Evolutionary conservation across 2,113 vertebrate species (phyloP).

Genomic region (Channa argus): DNA sequence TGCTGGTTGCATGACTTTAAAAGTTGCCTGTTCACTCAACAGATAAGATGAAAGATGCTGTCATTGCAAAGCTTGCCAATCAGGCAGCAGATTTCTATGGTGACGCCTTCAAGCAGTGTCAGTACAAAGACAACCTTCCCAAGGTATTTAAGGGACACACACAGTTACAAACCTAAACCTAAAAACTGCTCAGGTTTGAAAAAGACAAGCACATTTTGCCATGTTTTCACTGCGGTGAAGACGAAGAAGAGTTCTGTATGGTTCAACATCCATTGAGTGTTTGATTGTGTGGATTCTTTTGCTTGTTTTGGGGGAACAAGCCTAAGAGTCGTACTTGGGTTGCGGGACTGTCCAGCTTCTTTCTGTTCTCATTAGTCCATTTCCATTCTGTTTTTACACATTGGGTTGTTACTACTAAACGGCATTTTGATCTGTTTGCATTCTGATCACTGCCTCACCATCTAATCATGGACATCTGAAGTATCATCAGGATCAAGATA

Average conservation of each 20-base stretch:
- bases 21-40: conserved; percentile 15
- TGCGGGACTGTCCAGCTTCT: conserved; percentile 45
- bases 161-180: not conserved
- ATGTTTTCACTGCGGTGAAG: not conserved
- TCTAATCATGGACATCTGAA: conserved; percentile 28
- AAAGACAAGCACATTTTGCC: not conserved
- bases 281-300: conserved; percentile 31
- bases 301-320: conserved; percentile 2
- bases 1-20: not conserved
- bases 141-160: conserved; percentile 87
- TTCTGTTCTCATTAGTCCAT: conserved; percentile 61
- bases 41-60: conserved; percentile 99
- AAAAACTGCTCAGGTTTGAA: not conserved
- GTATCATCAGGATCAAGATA: not conserved
- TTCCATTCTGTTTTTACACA: conserved; percentile 58
- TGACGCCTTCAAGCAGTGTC: conserved; percentile 97
- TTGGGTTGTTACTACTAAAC: conserved; percentile 41
- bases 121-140: conserved; percentile 97
- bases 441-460: conserved; percentile 33
- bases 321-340: conserved; percentile 16
- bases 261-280: conserved; percentile 25
- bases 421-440: conserved; percentile 34
- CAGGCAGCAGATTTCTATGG: conserved; percentile 98
- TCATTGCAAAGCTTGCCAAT: conserved; percentile 96
- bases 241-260: conserved; percentile 31